Evolutionary conservation across 2,113 vertebrate species (phyloP).

Genomic region (Nyctereutes procyonoides): DNA sequence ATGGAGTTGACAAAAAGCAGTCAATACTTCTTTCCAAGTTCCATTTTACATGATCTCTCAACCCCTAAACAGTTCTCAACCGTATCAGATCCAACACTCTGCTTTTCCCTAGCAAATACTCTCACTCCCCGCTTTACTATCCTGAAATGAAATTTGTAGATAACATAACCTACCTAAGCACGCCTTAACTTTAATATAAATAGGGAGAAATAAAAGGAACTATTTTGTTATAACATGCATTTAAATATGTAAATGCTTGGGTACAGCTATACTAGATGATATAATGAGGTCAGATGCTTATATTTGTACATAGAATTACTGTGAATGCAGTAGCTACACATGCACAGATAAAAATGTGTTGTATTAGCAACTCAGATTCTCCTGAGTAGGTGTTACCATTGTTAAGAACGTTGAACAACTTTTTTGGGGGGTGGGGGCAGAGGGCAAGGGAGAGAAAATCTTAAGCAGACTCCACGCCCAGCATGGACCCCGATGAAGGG

Average conservation of each 20-base stretch:
- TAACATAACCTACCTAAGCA: constrained; percentile 23
- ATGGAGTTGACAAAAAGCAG: background rate
- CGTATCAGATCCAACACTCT: background rate
- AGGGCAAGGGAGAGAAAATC: background rate
- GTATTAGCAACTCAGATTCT: constrained; percentile 8
- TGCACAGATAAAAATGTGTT: background rate
- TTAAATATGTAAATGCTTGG: background rate
- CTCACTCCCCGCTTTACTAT: background rate
- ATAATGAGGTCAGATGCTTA: background rate
- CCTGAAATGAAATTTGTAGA: constrained; percentile 11
- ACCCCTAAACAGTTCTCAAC: background rate
- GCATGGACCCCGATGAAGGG: background rate
- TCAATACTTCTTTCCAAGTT: background rate
- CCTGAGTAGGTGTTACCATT: background rate
- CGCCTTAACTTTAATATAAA: constrained; percentile 17
- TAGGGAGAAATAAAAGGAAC: background rate
- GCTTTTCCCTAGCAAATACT: background rate
- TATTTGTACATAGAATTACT: background rate
- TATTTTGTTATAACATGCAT: background rate
- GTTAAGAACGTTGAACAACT: background rate
- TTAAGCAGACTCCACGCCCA: background rate
- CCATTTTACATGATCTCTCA: background rate
- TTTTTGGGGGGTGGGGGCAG: background rate
- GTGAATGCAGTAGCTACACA: background rate
- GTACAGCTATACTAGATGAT: background rate